These are phyloP conservation scores for Trichechus manatus DNA, from an alignment of 2,113 vertebrate genomes.

Conservation along the genomic window DNA sequence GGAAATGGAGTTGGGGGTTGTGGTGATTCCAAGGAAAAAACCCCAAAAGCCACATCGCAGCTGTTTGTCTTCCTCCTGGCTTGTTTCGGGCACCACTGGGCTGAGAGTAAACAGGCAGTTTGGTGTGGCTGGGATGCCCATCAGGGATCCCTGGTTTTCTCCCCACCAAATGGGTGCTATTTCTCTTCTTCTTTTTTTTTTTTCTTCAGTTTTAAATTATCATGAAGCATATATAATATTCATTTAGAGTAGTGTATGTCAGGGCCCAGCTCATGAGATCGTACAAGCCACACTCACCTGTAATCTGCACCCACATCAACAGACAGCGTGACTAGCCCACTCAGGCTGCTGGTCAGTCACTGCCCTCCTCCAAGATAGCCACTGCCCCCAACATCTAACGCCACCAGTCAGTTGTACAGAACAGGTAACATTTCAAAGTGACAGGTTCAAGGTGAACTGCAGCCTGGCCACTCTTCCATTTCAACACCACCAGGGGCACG, in stretches of 20 bases:
- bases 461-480: not conserved
- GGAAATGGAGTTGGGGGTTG: not conserved
- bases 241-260: not conserved
- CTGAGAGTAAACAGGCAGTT: not conserved
- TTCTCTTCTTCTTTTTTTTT: not conserved
- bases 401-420: not conserved
- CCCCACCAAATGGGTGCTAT: not conserved
- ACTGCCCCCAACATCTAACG: accelerated
- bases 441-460: not conserved
- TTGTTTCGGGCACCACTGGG: accelerated
- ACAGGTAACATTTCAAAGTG: not conserved
- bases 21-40: not conserved
- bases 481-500: accelerated
- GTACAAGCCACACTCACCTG: not conserved
- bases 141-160: accelerated
- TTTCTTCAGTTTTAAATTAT: not conserved
- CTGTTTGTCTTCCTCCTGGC: no score
- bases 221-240: accelerated
- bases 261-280: accelerated
- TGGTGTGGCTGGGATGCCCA: not conserved
- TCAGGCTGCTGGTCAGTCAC: not conserved
- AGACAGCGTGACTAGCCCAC: not conserved
- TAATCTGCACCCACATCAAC: accelerated
- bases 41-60: not conserved
- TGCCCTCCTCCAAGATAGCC: not conserved